Base-by-base conservation (phyloP, 2,113 vertebrate species). In the Nicator chloris region DNA sequence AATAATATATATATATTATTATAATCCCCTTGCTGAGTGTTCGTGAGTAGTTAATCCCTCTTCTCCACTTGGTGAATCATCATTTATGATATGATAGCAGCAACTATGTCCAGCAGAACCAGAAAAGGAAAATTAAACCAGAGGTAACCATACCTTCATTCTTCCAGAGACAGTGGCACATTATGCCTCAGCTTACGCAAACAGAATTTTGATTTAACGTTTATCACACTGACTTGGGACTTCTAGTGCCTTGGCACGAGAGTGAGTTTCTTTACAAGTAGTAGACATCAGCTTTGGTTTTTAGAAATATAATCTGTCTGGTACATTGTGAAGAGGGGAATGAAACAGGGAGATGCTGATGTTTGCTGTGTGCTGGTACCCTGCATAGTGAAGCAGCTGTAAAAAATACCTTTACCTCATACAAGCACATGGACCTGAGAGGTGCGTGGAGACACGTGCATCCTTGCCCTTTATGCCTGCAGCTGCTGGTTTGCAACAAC, bases 361-460 rank as follows among this genome's bases (percentile, higher is more conserved):
- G 45, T 85, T 95, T 83, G 54, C 53, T 61, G 2, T 90, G 31
- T 84, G 64, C 47, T 91, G 87, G 92, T 69, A 35, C 20, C 44
- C 8, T 68, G 35, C 39, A 33, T 35, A 89, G 59, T 51, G 40
- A 92, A 47, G 33, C 65, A 86, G 61, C 66, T 92, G 42, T 81
- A 71, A 90, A 94, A 92, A 79, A 49, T n/a, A 68, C 42, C 42
- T 63, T 78, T 63, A 37, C 71, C 90, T 96, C 92, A 72, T 90
- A 84, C 54, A 88, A 88, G 50, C 28, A 60, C 49, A 45, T 44
- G 5, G 56, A 72, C 63, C 86, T 54, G 82, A 89, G 89, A 84
- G 57, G 80, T 90, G 54, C 88, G 22, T 42, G 3, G 4, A 18
- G 7, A 53, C 82, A 82, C 0, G 6, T 92, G 65, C 37, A 22